Evolutionary conservation across 2,113 vertebrate genomes (phyloP).

Genomic region (Riparia riparia): DNA sequence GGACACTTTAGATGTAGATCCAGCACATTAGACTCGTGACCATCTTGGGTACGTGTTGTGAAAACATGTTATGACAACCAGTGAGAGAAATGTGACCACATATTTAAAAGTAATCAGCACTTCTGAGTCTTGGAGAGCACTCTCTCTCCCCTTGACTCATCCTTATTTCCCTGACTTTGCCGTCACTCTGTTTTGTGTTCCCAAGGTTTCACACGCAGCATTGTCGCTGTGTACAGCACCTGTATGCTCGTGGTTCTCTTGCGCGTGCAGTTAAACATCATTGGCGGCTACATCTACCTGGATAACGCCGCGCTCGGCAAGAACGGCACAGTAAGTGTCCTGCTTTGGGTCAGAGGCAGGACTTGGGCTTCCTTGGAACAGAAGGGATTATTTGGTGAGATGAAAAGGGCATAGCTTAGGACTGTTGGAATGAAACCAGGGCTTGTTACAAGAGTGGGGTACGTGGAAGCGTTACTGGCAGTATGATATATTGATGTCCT

Average conservation of each 20-base stretch:
- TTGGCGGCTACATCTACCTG: constrained; percentile 96
- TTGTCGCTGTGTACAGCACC: constrained; percentile 93
- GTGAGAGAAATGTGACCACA: not conserved
- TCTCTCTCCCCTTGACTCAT: not conserved
- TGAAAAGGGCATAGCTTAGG: not conserved
- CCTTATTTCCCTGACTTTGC: not conserved
- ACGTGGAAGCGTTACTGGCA: not conserved
- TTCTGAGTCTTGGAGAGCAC: not conserved
- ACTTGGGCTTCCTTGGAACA: not conserved
- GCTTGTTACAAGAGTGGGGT: not conserved
- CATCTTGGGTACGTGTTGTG: not conserved
- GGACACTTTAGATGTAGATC: not conserved
- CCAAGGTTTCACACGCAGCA: constrained; percentile 91
- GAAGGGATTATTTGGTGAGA: not conserved
- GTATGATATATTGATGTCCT: not conserved
- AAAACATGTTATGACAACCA: not conserved
- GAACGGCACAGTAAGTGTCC: constrained; percentile 80
- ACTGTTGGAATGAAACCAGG: not conserved
- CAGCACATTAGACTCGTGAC: not conserved
- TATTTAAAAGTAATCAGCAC: not conserved
- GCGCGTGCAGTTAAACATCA: constrained; percentile 94
- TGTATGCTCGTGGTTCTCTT: constrained; percentile 95
- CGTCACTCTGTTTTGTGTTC: not conserved
- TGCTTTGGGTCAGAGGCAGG: not conserved
- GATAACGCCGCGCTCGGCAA: constrained; percentile 89